A percentile compares a stretch with the other conserved stretches of the same genome.
phyloP scores from a whole-genome alignment of 2,888 invertebrate species.

The Diadegma fenestrale region DNA sequence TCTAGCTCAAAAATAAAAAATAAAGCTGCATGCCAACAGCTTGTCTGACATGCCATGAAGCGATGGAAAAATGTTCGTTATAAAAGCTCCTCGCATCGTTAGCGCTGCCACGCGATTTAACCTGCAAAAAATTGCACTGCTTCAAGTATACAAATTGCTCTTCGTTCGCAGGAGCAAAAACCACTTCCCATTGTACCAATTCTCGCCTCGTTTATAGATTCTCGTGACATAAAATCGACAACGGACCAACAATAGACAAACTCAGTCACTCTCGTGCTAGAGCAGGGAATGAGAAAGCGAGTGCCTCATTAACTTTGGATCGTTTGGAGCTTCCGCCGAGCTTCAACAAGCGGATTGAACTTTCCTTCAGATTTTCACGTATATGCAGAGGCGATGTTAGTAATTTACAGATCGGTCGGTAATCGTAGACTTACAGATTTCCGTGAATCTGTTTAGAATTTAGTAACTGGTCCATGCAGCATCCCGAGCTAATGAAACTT shows the following conservation, averaged over 20 bases:
- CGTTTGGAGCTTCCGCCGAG: slow-evolving; percentile 16
- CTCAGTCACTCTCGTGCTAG: slow-evolving; percentile 25
- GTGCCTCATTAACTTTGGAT: slow-evolving; percentile 57
- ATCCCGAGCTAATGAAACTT: neutral
- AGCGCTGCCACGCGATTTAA: neutral
- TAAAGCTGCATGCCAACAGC: neutral
- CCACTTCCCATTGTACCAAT: slow-evolving; percentile 15
- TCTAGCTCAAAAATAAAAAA: no score
- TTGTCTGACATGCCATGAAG: neutral
- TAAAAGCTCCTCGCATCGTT: neutral
- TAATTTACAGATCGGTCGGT: neutral
- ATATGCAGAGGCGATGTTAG: neutral
- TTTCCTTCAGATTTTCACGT: neutral
- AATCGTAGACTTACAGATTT: neutral
- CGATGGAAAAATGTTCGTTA: neutral
- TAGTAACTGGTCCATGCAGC: no score
- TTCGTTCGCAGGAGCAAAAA: neutral
- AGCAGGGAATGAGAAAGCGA: slow-evolving; percentile 58
- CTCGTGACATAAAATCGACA: neutral
- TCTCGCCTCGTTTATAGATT: slow-evolving; percentile 11
- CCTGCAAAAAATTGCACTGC: neutral
- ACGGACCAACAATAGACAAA: slow-evolving; percentile 4
- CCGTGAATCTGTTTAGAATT: neutral
- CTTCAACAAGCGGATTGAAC: slow-evolving; percentile 27
- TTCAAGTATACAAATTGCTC: slow-evolving; percentile 6